A percentile compares a stretch with the other conserved stretches of the same genome.
These are phyloP conservation scores for Megalurothrips usitatus DNA, from an alignment of 2,888 invertebrate genomes.

Conservation along the genomic window DNA sequence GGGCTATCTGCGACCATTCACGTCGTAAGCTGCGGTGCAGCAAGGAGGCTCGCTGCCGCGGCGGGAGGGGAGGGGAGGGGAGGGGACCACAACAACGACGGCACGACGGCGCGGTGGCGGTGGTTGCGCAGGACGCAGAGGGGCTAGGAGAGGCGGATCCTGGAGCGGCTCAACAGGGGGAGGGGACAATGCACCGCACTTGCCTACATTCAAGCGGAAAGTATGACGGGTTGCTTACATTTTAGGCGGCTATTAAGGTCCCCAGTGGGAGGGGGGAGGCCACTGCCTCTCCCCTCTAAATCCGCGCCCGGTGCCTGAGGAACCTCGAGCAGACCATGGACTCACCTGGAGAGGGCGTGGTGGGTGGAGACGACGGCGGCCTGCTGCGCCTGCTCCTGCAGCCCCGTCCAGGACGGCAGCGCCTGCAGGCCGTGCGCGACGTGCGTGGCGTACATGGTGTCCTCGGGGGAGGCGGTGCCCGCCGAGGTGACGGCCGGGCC, in stretches of 20 bases:
- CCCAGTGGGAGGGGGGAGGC: too few relatives aligned
- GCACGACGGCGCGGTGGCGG: neutral
- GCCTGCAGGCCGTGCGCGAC: neutral
- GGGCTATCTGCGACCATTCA: neutral
- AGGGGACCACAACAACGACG: neutral
- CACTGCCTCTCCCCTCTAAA: too few relatives aligned
- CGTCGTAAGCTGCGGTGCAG: neutral
- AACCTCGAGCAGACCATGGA: neutral
- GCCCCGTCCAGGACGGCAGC: neutral
- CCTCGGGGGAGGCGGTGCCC: neutral
- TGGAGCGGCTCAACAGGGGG: too few relatives aligned
- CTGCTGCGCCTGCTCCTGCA: conserved; percentile 8
- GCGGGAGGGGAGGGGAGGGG: neutral
- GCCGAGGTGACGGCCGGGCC: neutral
- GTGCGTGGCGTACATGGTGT: neutral
- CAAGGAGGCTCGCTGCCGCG: too few relatives aligned
- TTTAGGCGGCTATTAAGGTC: too few relatives aligned
- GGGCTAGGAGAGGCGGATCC: too few relatives aligned
- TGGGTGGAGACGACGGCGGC: neutral
- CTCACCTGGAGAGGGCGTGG: neutral
- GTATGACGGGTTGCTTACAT: too few relatives aligned
- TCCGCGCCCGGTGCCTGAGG: too few relatives aligned
- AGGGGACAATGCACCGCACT: too few relatives aligned
- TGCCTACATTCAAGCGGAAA: neutral
- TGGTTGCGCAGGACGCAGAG: neutral